Percentiles rank a stretch among this genome's conserved stretches.
Evolutionary conservation across 1,140 invertebrate genomes (phyloP).

Genomic region (Aricia agestis): DNA sequence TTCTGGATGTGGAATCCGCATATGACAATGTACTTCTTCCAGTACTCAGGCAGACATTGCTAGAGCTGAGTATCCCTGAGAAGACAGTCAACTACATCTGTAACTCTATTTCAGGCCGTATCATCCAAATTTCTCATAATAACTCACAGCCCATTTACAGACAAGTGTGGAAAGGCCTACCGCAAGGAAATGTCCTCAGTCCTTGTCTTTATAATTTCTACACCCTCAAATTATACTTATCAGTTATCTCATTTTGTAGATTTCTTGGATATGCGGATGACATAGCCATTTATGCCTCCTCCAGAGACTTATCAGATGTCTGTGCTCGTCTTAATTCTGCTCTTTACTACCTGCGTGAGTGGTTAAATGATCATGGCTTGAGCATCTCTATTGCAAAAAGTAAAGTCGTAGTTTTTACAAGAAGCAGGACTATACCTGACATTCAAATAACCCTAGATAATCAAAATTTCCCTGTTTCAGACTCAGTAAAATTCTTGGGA

Average conservation of each 20-base stretch:
- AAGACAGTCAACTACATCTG: constrained; percentile 25
- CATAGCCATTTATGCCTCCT: not conserved
- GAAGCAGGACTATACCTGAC: not conserved
- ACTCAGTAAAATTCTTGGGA: constrained; percentile 1
- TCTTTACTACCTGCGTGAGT: not conserved
- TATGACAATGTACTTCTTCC: constrained; percentile 34
- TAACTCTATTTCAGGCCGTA: constrained; percentile 20
- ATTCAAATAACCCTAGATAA: not conserved
- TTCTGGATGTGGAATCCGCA: constrained; percentile 29
- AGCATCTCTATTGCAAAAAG: not conserved
- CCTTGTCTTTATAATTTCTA: not conserved
- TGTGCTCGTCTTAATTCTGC: not conserved
- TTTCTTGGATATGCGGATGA: not conserved
- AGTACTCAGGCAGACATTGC: constrained; percentile 27
- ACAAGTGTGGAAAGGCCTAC: constrained; percentile 15
- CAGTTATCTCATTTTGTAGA: not conserved
- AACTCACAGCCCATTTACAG: not conserved
- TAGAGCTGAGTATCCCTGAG: constrained; percentile 23
- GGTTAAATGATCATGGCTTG: not conserved
- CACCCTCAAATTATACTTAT: not conserved
- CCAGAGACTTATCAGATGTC: not conserved
- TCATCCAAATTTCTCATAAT: constrained; percentile 2
- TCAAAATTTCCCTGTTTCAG: not conserved
- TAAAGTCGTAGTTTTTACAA: not conserved
- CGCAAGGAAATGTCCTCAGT: constrained; percentile 13